These are phyloP conservation scores for Dynastes grantii DNA, from an alignment of 2,888 invertebrate genomes.

Conservation along the genomic window DNA sequence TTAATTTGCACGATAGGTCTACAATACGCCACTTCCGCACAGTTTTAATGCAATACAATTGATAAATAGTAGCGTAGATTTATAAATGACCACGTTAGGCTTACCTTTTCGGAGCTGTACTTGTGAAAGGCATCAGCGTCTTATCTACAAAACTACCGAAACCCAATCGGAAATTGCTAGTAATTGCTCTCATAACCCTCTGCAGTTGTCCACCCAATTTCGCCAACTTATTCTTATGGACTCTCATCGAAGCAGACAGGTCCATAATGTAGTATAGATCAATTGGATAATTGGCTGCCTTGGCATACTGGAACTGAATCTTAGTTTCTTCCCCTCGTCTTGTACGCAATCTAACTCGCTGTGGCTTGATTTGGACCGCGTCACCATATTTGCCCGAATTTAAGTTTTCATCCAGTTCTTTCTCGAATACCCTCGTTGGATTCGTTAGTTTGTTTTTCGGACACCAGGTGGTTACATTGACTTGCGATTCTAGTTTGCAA, in stretches of 20 bases:
- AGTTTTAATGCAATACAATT: no score
- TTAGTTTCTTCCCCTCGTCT: slow-evolving; percentile 70
- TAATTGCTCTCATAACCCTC: slow-evolving; percentile 74
- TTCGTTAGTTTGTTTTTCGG: slow-evolving; percentile 29
- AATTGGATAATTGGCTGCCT: slow-evolving; percentile 84
- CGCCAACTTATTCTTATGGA: slow-evolving; percentile 73
- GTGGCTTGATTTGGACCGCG: slow-evolving; percentile 74
- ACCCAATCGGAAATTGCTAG: slow-evolving; percentile 78
- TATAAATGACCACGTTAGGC: slow-evolving; percentile 7
- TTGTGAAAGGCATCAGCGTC: slow-evolving; percentile 76
- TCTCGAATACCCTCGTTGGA: slow-evolving; percentile 8
- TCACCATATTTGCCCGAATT: slow-evolving; percentile 41
- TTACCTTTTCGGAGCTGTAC: slow-evolving; percentile 69
- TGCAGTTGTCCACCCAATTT: slow-evolving; percentile 73
- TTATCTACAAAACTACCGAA: slow-evolving; percentile 83
- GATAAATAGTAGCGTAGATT: background rate
- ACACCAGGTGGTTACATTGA: slow-evolving; percentile 33
- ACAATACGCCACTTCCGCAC: no score
- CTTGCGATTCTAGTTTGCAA: slow-evolving; percentile 32
- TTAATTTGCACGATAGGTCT: no score
- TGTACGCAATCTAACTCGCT: slow-evolving; percentile 71
- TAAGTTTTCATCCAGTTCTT: slow-evolving; percentile 18
- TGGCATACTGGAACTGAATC: slow-evolving; percentile 73
- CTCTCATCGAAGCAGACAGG: slow-evolving; percentile 80
- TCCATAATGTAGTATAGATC: slow-evolving; percentile 90